Evolutionary conservation across 2,797 vertebrate species (phyloP), one percentile per base, ranked within the genome.

Genomic region (Carduelis carduelis): DNA sequence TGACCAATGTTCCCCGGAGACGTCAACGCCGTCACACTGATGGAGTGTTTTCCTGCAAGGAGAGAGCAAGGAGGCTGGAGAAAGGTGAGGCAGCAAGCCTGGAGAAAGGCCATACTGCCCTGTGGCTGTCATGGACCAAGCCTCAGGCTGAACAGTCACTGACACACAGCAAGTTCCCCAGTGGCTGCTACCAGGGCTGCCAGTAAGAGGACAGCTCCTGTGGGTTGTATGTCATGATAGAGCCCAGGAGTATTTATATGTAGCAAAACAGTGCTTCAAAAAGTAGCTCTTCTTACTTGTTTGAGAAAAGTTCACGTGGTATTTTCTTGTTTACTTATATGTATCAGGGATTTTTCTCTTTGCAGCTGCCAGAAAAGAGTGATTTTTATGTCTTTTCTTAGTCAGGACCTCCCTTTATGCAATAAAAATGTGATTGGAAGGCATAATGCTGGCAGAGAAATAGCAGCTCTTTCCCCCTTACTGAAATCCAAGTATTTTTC

Each of bases 1-100:
- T 97, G 96, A 20, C 97, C 96, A 0, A 98, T 91, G 90, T 95
- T 97, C n/a, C 96, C 98, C 1, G 94, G 89, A 2, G 97, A 96
- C 0, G 88, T 87, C 80, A 94, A 66, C 0, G 81, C 82, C 0
- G 26, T 96, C 78, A 98, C 97, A 0, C 61, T 47, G 82, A 97
- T 78, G 70, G 93, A 96, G 52, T 50, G 94, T 68, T 81, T 96
- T 24, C 97, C 98, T 98, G 89, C 17, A 81, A 78, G 82, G 47
- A 76, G 80, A 82, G 65, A 90, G 87, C 27, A 44, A 21, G 34
- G 22, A 6, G 22, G 55, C 6, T 3, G 69, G 49, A 82, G 44
- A 39, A 50, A 19, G 44, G 35, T 10, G 28, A 83, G 30, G 16
- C 4, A 18, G 65, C 5, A 13, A 44, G 63, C 2, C 5, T 4